Evolutionary conservation across 2,113 vertebrate species (phyloP), one percentile per base, ranked within the genome.

Genomic region (Pseudorhombus dupliciocellatus): DNA sequence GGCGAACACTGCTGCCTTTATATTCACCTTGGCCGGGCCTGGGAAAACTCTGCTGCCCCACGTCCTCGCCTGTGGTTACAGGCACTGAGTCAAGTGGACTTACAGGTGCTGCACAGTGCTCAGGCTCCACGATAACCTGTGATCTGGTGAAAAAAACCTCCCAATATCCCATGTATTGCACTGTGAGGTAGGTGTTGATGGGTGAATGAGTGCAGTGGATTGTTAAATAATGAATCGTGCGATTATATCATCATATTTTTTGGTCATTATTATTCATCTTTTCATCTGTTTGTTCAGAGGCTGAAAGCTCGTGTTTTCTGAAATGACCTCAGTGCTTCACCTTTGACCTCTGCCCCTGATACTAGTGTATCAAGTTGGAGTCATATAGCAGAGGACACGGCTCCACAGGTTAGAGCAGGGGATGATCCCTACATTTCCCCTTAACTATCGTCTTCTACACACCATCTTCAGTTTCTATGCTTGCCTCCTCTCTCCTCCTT

Each of bases 1-100:
- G 65, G 71, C 1, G 79, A 92, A 93, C 91, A 93, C 83, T 69
- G 85, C 46, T 14, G 76, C 77, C 81, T 89, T 91, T 91, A 89
- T 91, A 58, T 70, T 85, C 77, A 60, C 62, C 76, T 63, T 61
- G 66, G 44, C 56, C 0, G 25, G 83, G 84, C 86, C 87, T 93
- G 91, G 90, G 91, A 89, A 92, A 88, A 78, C 67, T 80, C 69
- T 52, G 54, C 56, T 40, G 57, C 55, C 73, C 62, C 69, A 55
- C 16, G 7, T 60, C 50, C 66, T 20, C 1, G 58, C 65, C 62
- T 75, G 80, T 51, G 75, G 83, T 80, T 77, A 65, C 75, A 80
- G 74, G 50, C 78, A 69, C 56, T 46, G 70, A 87, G 83, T 85
- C 85, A 88, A 85, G 88, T 86, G 84, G 75, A 83, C 79, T 69